phyloP scores from a whole-genome alignment of 2,113 vertebrate species.

The Grus americana region DNA sequence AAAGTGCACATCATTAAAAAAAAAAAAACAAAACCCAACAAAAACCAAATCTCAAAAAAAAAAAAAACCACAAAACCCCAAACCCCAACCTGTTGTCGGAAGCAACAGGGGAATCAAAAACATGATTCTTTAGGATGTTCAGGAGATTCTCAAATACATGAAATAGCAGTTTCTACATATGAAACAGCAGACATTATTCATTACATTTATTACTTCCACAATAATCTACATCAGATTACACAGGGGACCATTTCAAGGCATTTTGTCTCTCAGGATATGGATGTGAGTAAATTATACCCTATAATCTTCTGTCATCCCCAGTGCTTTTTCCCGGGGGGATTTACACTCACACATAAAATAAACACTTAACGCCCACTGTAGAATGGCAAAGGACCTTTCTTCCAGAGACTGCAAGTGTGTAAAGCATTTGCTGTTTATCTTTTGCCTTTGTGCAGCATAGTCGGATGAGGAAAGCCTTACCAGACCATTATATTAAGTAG shows the following conservation, averaged over 20 bases:
- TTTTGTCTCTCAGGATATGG: not conserved
- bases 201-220: not conserved
- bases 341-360: conserved; percentile 12
- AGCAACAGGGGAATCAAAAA: not conserved
- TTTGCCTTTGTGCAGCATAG: not conserved
- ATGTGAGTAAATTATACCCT: not conserved
- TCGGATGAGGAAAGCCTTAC: not conserved
- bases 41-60: not conserved
- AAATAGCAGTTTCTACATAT: not conserved
- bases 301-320: conserved; percentile 10
- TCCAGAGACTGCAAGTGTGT: not conserved
- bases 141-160: not conserved
- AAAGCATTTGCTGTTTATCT: not conserved
- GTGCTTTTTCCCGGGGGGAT: not conserved
- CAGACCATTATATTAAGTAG: not conserved
- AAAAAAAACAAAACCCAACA: not conserved
- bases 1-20: conserved; percentile 38
- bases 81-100: rapidly evolving
- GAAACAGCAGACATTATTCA: not conserved
- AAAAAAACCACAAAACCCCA: no score
- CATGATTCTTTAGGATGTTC: not conserved
- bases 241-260: not conserved
- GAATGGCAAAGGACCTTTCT: not conserved
- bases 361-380: not conserved
- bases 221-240: not conserved